phyloP scores from a whole-genome alignment of 2,888 invertebrate genomes.

The Drosophila mercatorum region DNA sequence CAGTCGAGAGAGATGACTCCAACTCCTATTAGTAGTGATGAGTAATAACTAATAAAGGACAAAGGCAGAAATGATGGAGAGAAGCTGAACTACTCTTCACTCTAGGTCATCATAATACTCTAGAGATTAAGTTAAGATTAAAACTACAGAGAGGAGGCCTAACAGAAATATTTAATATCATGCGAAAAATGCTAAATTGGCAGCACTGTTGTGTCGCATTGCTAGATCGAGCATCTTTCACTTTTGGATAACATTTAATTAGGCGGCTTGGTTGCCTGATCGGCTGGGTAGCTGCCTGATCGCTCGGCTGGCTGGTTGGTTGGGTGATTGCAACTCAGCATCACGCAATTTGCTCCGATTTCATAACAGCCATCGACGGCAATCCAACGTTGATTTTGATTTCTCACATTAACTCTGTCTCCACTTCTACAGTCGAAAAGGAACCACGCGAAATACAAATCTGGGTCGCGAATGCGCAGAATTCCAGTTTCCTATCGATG shows the following conservation, averaged over 20 bases:
- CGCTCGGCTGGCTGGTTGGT: background rate
- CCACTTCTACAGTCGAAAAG: slow-evolving; percentile 87
- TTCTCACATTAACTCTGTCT: slow-evolving; percentile 26
- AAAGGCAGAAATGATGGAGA: background rate
- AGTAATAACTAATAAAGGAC: no score
- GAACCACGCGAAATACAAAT: slow-evolving; percentile 90
- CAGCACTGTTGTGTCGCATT: background rate
- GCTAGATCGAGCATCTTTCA: background rate
- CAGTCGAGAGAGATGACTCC: background rate
- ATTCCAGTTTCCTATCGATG: slow-evolving; percentile 93
- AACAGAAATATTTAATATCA: background rate
- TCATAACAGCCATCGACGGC: slow-evolving; percentile 26
- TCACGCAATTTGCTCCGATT: slow-evolving; percentile 44
- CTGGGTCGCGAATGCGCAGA: slow-evolving; percentile 92
- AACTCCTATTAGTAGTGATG: no score
- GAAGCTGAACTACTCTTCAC: background rate
- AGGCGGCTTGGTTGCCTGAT: background rate
- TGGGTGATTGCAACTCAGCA: slow-evolving; percentile 25
- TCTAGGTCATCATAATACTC: background rate
- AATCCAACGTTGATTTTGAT: slow-evolving; percentile 14
- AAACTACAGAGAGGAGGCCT: background rate
- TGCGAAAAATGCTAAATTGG: background rate
- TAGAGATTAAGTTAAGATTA: background rate
- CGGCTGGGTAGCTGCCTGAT: background rate
- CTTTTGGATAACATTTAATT: slow-evolving; percentile 1